A percentile compares a stretch with the other conserved stretches of the same genome.
These are phyloP conservation scores for Datnioides undecimradiatus DNA, from an alignment of 2,113 vertebrate genomes.

Conservation along the genomic window DNA sequence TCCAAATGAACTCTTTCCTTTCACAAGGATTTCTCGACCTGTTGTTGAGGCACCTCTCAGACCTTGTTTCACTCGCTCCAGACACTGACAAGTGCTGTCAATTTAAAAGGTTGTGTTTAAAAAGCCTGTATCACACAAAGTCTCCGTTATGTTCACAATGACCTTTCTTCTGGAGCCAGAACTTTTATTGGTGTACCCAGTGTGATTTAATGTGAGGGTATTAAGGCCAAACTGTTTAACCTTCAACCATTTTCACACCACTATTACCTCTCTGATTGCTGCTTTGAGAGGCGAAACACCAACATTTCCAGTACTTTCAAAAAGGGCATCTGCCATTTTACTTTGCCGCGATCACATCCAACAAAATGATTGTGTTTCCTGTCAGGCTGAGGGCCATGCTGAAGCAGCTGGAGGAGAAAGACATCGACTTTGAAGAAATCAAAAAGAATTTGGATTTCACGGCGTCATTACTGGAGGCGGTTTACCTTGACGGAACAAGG, in stretches of 20 bases:
- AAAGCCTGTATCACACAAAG: neutral
- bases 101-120: neutral
- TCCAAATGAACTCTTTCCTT: constrained; percentile 58
- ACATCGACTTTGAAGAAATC: constrained; percentile 91
- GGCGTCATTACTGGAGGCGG: constrained; percentile 90
- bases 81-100: constrained; percentile 26
- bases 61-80: constrained; percentile 16
- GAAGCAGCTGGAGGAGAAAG: constrained; percentile 91
- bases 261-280: neutral
- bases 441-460: constrained; percentile 92
- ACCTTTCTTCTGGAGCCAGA: constrained; percentile 6
- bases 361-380: constrained; percentile 29
- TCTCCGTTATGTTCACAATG: constrained; percentile 8
- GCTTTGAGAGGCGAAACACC: constrained; percentile 4
- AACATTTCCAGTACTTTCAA: neutral
- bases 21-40: constrained; percentile 35
- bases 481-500: constrained; percentile 92
- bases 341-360: constrained; percentile 6
- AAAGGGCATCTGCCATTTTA: neutral
- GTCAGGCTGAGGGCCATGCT: constrained; percentile 89
- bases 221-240: neutral
- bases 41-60: constrained; percentile 28
- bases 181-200: constrained; percentile 5
- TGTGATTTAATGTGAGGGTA: constrained; percentile 5
- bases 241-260: neutral